Evolutionary conservation across 1,140 invertebrate species (phyloP).

Genomic region (Battus philenor): DNA sequence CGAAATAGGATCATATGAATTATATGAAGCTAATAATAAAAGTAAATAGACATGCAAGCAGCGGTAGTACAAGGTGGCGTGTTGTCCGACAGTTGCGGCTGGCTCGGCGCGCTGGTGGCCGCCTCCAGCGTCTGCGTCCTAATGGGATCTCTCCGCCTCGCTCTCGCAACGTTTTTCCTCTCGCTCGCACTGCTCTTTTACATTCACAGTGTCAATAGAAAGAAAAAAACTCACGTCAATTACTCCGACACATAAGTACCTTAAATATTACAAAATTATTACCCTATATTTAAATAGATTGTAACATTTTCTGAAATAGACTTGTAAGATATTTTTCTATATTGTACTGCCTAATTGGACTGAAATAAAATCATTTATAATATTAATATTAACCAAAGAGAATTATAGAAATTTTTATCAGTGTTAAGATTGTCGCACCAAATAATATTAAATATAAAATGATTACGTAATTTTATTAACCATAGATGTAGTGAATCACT

Average conservation of each 20-base stretch:
- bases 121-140: slow-evolving; percentile 38
- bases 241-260: slow-evolving; percentile 5
- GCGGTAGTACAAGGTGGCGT: not conserved
- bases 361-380: slow-evolving; percentile 17
- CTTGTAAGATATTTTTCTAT: not conserved
- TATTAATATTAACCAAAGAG: slow-evolving; percentile 17
- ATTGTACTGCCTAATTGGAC: slow-evolving; percentile 38
- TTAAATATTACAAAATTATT: too few relatives aligned
- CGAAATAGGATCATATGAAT: too few relatives aligned
- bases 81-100: slow-evolving; percentile 34
- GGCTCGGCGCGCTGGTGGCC: slow-evolving; percentile 37
- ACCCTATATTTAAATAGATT: too few relatives aligned
- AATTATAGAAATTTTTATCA: slow-evolving; percentile 4
- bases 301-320: too few relatives aligned
- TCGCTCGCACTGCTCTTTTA: slow-evolving; percentile 50
- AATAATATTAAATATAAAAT: too few relatives aligned
- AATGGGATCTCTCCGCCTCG: slow-evolving; percentile 56
- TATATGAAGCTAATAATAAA: too few relatives aligned
- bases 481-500: too few relatives aligned
- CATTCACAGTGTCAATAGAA: slow-evolving; percentile 23
- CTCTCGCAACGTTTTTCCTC: slow-evolving; percentile 51
- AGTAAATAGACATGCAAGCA: too few relatives aligned
- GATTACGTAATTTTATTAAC: too few relatives aligned
- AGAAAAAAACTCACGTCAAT: slow-evolving; percentile 15
- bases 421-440: too few relatives aligned